Base-by-base conservation (phyloP, 35 echinoderm and acorn worm species). In the Ophiothrix spiculata region DNA sequence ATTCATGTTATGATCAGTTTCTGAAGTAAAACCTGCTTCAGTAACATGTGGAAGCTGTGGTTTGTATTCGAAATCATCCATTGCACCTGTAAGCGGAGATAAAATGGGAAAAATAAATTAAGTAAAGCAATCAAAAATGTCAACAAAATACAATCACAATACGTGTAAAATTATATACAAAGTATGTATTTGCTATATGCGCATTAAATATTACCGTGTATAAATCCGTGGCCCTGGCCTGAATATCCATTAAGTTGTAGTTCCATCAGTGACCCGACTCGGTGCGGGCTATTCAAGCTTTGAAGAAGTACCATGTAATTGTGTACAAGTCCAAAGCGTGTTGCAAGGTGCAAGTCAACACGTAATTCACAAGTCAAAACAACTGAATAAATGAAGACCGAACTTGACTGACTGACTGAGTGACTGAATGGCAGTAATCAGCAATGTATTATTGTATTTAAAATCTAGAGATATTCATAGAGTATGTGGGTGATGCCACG, bases 1-100 rank as follows among this genome's bases (percentile, higher is more conserved):
- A 81, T 97, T 97, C 94, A 97, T 93, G 85, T 97, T 97, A 73
- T 97, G 94, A 79, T 97, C 91, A 34, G 85, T 78, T 17, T 93
- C 94, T 40, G 87, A 63, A 25, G 60, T 25, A 39, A 80, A 97
- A n/a, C 88, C 91, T 36, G 86, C 83, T 54, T 93, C 87, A 6
- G 91, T 85, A 6, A 93, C 84, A 56, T 92, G 91, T 38, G 91
- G 91, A 17, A 93, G 64, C 64, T 92, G 91, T 35, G 91, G 94
- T 76, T 97, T 97, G 91, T 87, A 97, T 76, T 97, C 94, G 41
- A 87, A 97, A 39, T 93, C 91, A 39, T 97, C 94, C 84, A 93
- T 97, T 32, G 84, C 87, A 84, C 85, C 93, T 90, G 80, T 77
- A 90, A 33, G 83, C n/a, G 81, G 36, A 86, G 81, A 95, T 64